Evolutionary conservation across 1,140 invertebrate genomes (phyloP).

Genomic region (Orussus abietinus): DNA sequence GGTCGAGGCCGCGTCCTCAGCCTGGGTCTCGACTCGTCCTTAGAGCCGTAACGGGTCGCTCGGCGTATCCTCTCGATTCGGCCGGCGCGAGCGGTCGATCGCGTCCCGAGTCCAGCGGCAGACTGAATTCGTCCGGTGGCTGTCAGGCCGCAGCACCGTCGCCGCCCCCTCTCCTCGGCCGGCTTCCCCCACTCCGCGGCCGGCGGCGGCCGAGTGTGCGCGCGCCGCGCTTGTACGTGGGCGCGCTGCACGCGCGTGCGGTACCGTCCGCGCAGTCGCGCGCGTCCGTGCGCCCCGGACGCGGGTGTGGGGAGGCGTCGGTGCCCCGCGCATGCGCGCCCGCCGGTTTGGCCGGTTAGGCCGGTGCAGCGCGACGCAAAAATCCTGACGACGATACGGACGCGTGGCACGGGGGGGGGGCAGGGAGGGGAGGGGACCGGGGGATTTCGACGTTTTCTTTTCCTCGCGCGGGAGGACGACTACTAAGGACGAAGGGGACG

Average conservation of each 20-base stretch:
- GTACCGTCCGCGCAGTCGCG: constrained; percentile 1
- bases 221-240: constrained; percentile 21
- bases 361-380: constrained; percentile 20
- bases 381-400: constrained; percentile 17
- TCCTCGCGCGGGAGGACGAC: too few relatives aligned
- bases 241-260: background rate
- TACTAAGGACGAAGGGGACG: too few relatives aligned
- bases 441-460: too few relatives aligned
- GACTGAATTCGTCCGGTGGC: constrained; percentile 45
- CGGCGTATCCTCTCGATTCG: constrained; percentile 8
- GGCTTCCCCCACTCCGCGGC: constrained; percentile 8
- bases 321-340: constrained; percentile 9
- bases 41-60: background rate
- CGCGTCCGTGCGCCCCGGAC: constrained; percentile 6
- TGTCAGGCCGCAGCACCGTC: constrained; percentile 46
- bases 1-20: background rate
- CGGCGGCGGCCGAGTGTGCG: constrained; percentile 10
- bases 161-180: constrained; percentile 16
- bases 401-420: background rate
- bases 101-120: constrained; percentile 40
- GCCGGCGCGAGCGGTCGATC: constrained; percentile 20
- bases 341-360: constrained; percentile 12
- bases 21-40: background rate
- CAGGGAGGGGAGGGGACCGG: too few relatives aligned
- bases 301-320: constrained; percentile 1